Base-by-base conservation (phyloP, 2,797 vertebrate genomes). In the Enteromius trimaculatus region DNA sequence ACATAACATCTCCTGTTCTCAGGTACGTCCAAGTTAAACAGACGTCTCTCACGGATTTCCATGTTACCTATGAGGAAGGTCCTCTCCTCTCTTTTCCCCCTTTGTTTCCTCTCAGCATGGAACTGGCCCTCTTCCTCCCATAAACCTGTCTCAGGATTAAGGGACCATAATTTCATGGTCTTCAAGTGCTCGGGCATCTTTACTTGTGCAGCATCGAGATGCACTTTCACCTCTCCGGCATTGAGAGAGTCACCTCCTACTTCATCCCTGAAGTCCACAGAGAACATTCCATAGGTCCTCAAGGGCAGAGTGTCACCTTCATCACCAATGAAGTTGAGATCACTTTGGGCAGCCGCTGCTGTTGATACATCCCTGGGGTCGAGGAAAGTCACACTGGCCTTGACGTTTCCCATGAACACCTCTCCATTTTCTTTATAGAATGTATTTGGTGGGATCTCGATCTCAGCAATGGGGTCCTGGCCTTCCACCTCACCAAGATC, bases 231-330 rank as follows among this genome's bases (percentile, higher is more conserved):
- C 16, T 96, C 93, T 29, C 97, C 98, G 4, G 95, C 97, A 0
- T 98, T 98, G 64, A 99, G 95, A 0, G 95, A 89, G 86, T 99
- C 97, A 0, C 92, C 95, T 58, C 92, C 95, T 83, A 90, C 92
- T 86, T 97, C 97, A 0, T 95, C 92, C 0, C 93, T 96, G 88
- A 99, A 99, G 88, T 99, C 98, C 86, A 99, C 95, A 0, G 98
- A 99, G 89, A 99, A 99, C 98, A 99, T 99, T 76, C 98, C 98
- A 0, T 99, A 99, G 0, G 98, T 99, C 87, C 97, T 95, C 83
- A 99, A 94, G 0, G 98, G 97, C 51, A 99, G 90, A 21, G 95
- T 93, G 0, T 99, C 97, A 0, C 98, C 98, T 85, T 99, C 97
- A 0, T 95, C 93, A 0, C 93, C 95, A 13, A 99, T 90, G 83